phyloP scores from a whole-genome alignment of 2,113 vertebrate species.

The Coturnix japonica region DNA sequence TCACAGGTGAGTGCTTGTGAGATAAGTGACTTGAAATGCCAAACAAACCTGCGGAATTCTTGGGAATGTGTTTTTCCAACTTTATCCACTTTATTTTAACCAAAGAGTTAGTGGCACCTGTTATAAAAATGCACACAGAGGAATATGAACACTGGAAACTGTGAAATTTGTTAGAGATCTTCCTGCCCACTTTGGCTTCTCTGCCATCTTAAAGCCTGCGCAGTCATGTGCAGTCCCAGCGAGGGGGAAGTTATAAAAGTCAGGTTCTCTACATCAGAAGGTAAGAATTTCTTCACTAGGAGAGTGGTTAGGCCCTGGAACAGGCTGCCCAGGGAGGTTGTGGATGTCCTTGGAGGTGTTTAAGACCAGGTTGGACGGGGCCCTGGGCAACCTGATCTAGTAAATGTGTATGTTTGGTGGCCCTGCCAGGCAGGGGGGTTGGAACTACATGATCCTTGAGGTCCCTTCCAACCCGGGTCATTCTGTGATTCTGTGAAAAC shows the following conservation, averaged over 20 bases:
- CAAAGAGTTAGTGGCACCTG: background rate
- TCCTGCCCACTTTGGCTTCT: background rate
- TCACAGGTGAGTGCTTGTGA: constrained; percentile 18
- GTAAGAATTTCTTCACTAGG: no score
- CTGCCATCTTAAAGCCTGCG: background rate
- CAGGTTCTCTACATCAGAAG: background rate
- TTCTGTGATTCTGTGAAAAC: no score
- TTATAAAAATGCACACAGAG: background rate
- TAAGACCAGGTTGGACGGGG: no score
- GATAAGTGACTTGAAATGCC: background rate
- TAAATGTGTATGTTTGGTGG: no score
- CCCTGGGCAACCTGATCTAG: no score
- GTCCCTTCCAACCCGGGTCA: no score
- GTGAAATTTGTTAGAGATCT: background rate
- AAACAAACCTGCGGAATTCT: background rate
- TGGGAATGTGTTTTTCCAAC: background rate
- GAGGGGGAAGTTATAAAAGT: background rate
- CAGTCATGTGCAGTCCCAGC: background rate
- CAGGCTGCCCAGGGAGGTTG: no score
- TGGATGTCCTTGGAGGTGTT: no score
- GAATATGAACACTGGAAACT: background rate
- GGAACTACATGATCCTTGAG: no score
- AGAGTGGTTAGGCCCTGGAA: no score
- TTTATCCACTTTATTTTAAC: background rate
- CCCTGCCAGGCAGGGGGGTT: no score